phyloP scores from a whole-genome alignment of 2,888 invertebrate genomes.

The Pterobdella sp. region DNA sequence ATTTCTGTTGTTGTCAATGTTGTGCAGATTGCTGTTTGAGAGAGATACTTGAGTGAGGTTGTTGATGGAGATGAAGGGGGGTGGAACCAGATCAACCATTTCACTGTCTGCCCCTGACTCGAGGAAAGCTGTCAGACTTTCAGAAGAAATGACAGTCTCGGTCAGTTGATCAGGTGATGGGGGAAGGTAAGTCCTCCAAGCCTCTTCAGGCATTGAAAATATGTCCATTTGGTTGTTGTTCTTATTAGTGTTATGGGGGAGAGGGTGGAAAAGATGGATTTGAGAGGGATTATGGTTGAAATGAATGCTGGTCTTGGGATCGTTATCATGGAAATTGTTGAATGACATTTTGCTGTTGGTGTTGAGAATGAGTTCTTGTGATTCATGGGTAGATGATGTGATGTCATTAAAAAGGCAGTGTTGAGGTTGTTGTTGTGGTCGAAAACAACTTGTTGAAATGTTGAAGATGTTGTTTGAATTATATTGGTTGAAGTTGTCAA shows the following conservation, averaged over 20 bases:
- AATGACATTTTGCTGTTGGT: neutral
- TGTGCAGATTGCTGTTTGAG: neutral
- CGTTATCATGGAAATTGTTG: constrained; percentile 14
- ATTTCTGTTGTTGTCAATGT: neutral
- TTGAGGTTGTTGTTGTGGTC: constrained; percentile 10
- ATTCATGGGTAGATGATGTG: neutral
- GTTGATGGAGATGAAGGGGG: neutral
- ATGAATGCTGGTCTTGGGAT: neutral
- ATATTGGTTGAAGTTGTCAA: neutral
- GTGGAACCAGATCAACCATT: constrained; percentile 25
- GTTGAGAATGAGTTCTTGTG: neutral
- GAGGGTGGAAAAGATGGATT: neutral
- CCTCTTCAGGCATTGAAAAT: constrained; percentile 24
- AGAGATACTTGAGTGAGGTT: neutral
- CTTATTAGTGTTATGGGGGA: too few species aligned
- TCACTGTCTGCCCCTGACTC: constrained; percentile 19
- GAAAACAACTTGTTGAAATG: neutral
- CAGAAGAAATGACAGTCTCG: constrained; percentile 26
- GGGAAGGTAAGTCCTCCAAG: constrained; percentile 23
- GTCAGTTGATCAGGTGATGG: constrained; percentile 23
- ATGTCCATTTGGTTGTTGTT: constrained; percentile 1
- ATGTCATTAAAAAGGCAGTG: constrained; percentile 9
- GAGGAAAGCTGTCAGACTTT: constrained; percentile 24
- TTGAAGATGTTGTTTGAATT: neutral
- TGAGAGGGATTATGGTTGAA: neutral